Conservation (phyloP, 2,113 vertebrate genomes). For the Gadus macrocephalus region DNA sequence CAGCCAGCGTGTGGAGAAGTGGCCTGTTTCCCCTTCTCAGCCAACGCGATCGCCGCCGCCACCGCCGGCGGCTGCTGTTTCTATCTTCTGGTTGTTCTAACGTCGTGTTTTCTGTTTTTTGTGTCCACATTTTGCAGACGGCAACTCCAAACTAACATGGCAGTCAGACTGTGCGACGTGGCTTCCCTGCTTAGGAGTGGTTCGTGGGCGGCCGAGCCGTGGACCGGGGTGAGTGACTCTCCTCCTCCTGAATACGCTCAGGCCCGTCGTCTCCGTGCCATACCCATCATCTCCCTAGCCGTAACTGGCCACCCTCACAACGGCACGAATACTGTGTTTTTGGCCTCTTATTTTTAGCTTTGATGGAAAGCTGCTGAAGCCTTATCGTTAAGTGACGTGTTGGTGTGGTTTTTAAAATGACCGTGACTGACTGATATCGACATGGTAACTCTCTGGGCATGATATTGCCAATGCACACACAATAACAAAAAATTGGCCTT, state of each 20-base stretch:
- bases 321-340: constrained; percentile 14
- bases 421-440: too few relatives aligned
- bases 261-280: constrained; percentile 70
- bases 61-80: constrained; percentile 80
- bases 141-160: constrained; percentile 99
- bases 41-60: constrained; percentile 48
- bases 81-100: constrained; percentile 84
- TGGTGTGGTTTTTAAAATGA: constrained; percentile 56
- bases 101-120: constrained; percentile 84
- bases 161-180: constrained; percentile 99
- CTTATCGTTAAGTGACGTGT: constrained; percentile 36
- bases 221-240: constrained; percentile 98
- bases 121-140: constrained; percentile 98
- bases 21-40: too few relatives aligned
- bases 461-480: neutral
- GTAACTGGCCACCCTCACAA: neutral
- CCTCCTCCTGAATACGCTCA: constrained; percentile 75
- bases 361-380: constrained; percentile 24
- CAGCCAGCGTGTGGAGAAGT: too few relatives aligned
- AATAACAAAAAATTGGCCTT: too few relatives aligned
- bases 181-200: constrained; percentile 99
- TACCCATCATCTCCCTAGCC: constrained; percentile 76
- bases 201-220: constrained; percentile 99
- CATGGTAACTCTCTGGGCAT: too few relatives aligned
- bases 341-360: constrained; percentile 17